These are phyloP conservation scores for Melikaiella ostensackeni DNA, from an alignment of 2,888 invertebrate species.

Conservation along the genomic window DNA sequence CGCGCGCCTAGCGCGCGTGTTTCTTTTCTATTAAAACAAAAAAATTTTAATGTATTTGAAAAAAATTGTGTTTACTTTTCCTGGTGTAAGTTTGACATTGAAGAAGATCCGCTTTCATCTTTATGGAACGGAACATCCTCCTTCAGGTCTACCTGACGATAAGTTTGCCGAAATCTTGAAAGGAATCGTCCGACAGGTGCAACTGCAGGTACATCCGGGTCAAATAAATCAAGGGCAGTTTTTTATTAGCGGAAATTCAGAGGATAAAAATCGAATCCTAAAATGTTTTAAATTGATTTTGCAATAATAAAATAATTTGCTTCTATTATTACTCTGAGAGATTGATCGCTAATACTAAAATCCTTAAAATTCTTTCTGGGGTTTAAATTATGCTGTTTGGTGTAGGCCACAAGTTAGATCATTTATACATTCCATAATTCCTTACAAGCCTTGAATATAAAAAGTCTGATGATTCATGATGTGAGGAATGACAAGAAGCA, in stretches of 20 bases:
- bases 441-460: neutral
- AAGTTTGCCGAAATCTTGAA: slow-evolving; percentile 15
- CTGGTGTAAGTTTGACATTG: neutral
- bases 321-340: no score
- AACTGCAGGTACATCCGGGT: slow-evolving; percentile 20
- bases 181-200: slow-evolving; percentile 32
- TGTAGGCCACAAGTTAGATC: no score
- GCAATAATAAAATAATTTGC: no score
- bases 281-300: no score
- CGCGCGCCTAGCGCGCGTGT: no score
- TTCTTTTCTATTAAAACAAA: no score
- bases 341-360: no score
- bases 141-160: neutral
- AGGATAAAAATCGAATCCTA: neutral
- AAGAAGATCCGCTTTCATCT: neutral
- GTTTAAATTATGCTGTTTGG: no score
- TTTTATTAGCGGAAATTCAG: neutral
- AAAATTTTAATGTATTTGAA: no score
- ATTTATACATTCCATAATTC: neutral
- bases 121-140: neutral
- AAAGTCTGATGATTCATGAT: slow-evolving; percentile 27
- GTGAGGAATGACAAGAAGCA: slow-evolving; percentile 9
- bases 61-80: neutral
- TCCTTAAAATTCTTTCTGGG: no score
- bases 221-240: slow-evolving; percentile 24